A percentile compares a stretch with the other conserved stretches of the same genome.
Evolutionary conservation across 2,797 vertebrate genomes (phyloP).

Genomic region (Silurus aristotelis): DNA sequence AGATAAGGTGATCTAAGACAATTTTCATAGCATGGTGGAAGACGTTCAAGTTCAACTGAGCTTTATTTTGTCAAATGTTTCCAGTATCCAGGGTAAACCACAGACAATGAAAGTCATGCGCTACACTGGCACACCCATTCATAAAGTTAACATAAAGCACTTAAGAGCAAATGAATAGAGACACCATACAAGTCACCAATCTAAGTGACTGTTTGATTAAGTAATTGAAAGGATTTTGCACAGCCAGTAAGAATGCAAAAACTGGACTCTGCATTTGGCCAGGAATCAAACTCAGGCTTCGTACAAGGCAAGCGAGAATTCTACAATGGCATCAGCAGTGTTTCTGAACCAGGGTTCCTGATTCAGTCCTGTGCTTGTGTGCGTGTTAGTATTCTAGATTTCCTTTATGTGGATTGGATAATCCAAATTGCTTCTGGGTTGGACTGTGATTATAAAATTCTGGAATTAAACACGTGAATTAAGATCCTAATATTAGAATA

Average conservation of each 20-base stretch:
- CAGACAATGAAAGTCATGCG: not conserved
- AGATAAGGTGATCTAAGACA: too few species aligned
- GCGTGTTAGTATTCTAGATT: not conserved
- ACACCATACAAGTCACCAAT: not conserved
- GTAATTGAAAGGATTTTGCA: not conserved
- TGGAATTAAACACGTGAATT: not conserved
- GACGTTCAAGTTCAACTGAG: not conserved
- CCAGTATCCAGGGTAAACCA: not conserved
- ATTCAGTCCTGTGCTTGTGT: not conserved
- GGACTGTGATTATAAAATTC: not conserved
- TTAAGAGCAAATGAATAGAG: not conserved
- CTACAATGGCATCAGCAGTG: not conserved
- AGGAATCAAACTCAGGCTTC: not conserved
- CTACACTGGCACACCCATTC: not conserved
- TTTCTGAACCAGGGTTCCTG: not conserved
- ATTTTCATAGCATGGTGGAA: not conserved
- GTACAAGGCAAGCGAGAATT: not conserved
- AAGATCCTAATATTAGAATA: constrained; percentile 5
- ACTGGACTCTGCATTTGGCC: not conserved
- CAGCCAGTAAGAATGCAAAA: not conserved
- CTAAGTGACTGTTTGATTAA: not conserved
- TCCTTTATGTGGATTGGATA: not conserved
- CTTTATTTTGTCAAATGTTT: not conserved
- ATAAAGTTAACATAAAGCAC: not conserved
- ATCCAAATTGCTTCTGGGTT: not conserved